Base-by-base conservation (phyloP, 1,140 invertebrate genomes). In the Drosophila suzukii region DNA sequence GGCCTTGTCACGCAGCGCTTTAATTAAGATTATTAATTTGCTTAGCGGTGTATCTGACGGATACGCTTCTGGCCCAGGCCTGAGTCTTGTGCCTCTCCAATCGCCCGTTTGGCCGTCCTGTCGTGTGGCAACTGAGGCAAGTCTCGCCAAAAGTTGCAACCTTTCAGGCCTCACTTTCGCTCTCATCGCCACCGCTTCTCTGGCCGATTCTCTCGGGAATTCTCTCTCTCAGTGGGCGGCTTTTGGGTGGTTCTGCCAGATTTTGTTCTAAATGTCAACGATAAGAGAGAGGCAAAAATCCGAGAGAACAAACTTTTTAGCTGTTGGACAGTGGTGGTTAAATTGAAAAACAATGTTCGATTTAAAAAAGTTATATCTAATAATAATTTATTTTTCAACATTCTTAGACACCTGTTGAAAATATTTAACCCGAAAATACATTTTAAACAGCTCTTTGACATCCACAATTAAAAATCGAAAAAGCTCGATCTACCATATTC, bases 41-140 rank as follows among this genome's bases (percentile, higher is more conserved):
- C 27, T 53, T 44, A 59, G 44, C 47, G 41, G 36, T 65, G 68
- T 78, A 78, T 81, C 67, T 75, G 20, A 50, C 36, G 65, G 67
- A 63, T 66, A 75, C 43, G 46, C 41, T 41, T 27, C 44, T 44
- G 51, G 55, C 24, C 43, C 44, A 13, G 41, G 10, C 49, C 53
- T 51, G 32, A 30, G 41, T 32, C 53, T 53, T 39, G 17, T 44
- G 38, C 50, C 49, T 76, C 36, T 65, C 59, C 46, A 63, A 27
- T 77, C 60, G 63, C 59, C 82, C 72, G 79, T 74, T 78, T 71
- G 67, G 67, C 67, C 78, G 75, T 88, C 84, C 83, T 88, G 75
- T 80, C 79, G 84, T 76, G 67, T 79, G 76, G 79, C 79, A 83
- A 88, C 83, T 88, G 84, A 88, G 72, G 51, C 57, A 47, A 24